Conservation (phyloP, 2,888 invertebrate species). For the Crematogaster levior region DNA sequence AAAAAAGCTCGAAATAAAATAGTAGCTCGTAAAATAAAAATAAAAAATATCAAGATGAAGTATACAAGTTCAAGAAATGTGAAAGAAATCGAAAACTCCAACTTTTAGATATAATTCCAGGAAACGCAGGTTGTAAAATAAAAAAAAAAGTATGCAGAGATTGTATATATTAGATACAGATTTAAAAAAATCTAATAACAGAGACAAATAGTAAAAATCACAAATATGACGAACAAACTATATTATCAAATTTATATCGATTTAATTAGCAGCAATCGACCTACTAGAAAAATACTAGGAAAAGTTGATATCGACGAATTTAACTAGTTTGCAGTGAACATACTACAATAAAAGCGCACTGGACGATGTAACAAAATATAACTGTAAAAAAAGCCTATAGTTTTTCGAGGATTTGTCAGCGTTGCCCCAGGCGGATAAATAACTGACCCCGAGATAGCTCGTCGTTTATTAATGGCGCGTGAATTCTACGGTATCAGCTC, state of each 20-base stretch:
- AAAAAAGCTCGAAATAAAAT: neutral
- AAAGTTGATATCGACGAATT: neutral
- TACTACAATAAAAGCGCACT: neutral
- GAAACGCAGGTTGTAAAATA: neutral
- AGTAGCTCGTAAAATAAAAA: neutral
- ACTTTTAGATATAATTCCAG: neutral
- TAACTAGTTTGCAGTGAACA: slow-evolving; percentile 1
- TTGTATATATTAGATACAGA: neutral
- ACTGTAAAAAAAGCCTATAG: slow-evolving; percentile 24
- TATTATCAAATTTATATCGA: neutral
- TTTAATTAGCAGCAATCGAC: neutral
- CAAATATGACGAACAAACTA: neutral
- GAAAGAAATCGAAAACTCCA: neutral
- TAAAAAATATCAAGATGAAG: neutral
- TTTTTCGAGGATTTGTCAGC: slow-evolving; percentile 48
- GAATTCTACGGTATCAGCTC: slow-evolving; percentile 59
- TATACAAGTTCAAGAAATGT: neutral
- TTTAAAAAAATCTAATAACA: neutral
- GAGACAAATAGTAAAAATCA: neutral
- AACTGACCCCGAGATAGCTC: slow-evolving; percentile 50
- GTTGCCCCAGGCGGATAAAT: slow-evolving; percentile 48
- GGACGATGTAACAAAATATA: neutral
- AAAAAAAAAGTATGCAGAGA: neutral
- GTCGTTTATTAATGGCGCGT: slow-evolving; percentile 62
- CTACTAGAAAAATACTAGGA: neutral